Conservation (phyloP, 1,140 invertebrate genomes). For the Apocrypta bakeri region DNA sequence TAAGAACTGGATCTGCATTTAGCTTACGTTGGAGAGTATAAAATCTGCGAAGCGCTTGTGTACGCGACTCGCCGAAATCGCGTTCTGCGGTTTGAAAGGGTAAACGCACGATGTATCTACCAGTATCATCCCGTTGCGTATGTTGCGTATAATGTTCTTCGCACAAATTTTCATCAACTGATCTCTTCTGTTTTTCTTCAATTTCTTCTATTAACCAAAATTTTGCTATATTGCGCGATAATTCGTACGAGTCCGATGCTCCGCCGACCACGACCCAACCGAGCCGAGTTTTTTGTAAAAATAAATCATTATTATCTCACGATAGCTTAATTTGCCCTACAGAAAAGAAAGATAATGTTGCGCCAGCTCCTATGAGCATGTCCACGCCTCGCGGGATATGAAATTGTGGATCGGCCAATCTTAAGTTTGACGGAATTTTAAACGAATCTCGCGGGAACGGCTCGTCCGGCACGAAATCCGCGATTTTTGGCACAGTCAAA, state of each 20-base stretch:
- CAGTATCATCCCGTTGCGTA: background rate
- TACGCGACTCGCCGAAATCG: background rate
- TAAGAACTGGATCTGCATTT: background rate
- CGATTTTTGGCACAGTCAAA: background rate
- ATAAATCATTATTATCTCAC: background rate
- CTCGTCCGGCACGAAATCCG: background rate
- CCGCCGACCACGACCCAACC: background rate
- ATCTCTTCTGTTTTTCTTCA: background rate
- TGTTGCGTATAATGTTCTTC: background rate
- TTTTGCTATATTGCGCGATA: background rate
- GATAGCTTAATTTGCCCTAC: slow-evolving; percentile 18
- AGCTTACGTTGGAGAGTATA: background rate
- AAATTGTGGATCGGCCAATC: slow-evolving; percentile 6
- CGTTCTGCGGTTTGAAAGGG: background rate
- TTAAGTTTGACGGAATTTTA: background rate
- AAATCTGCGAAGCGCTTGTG: background rate
- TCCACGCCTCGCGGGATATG: background rate
- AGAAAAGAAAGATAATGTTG: background rate
- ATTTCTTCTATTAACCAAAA: background rate
- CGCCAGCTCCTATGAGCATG: background rate
- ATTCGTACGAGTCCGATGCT: background rate
- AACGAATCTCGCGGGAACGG: background rate
- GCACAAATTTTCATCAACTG: background rate
- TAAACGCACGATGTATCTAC: slow-evolving; percentile 2
- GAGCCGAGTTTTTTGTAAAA: background rate